Evolutionary conservation across 2,888 invertebrate species (phyloP), one percentile per base, ranked within the genome.

Genomic region (Sphecodes monilicornis): DNA sequence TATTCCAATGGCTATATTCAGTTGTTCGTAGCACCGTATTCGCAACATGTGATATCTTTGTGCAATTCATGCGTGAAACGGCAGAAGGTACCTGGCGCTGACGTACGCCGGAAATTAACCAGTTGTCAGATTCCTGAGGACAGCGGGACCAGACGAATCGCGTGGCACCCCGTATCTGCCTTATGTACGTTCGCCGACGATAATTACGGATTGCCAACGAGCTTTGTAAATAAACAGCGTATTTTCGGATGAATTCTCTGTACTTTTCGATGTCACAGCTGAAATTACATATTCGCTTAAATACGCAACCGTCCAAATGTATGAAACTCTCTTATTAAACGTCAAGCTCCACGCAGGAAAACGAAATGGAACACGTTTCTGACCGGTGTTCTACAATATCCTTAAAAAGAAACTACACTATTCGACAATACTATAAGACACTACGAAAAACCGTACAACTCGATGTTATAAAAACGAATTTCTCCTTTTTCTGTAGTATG

Each of bases 61-160:
- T 50, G 71, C 75, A 74, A 43, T 66, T 64, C 85, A 46, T 73
- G 81, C 76, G 73, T 71, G 85, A 86, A 76, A 76, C 57, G 85
- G 66, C 78, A 71, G 72, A n/a, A n/a, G n/a, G n/a, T 82, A 80
- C 79, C 85, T 89, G 89, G 78, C 70, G 85, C 32, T 84, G 89
- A 89, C 87, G 64, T 29, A 32, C 79, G 57, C 80, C 85, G 89
- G 87, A 89, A 89, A 89, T 89, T 81, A 85, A 82, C 78, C 82
- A 76, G 84, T 89, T 85, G 84, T 79, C 73, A 74, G 76, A 72
- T 79, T 64, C 11, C 76, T 36, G 72, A 32, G 26, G 74, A 70
- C 50, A 41, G 41, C 36, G 22, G 70, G 32, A 13, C 43, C 76
- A 73, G 70, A 66, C 78, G 60, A 75, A 57, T 36, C 54, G 41